Base-by-base conservation (phyloP, 2,113 vertebrate genomes). In the Alectura lathami region DNA sequence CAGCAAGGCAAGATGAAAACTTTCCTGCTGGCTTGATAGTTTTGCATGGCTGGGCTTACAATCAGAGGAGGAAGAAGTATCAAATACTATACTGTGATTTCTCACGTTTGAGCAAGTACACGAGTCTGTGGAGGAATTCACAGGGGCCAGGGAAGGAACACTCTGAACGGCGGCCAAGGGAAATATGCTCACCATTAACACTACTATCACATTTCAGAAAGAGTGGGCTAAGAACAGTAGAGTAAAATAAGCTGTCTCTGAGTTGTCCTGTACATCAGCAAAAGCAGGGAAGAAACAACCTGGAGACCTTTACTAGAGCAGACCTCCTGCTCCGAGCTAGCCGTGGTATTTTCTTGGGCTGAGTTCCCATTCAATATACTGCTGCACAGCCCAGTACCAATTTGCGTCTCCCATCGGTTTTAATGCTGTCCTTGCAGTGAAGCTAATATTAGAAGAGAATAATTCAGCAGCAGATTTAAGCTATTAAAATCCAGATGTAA, bases 401-500 rank as follows among this genome's bases (percentile, higher is more conserved):
- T 36, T 38, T 68, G 30, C 68, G 72, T 83, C 67, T 79, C 23
- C 34, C 54, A n/a, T 9, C 62, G 56, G 27, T 74, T 95, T 88
- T 78, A 91, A 76, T 56, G 60, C 23, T 78, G 27, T 40, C 50
- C 53, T 79, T 89, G 70, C 72, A 94, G 68, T 68, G 66, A 69
- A 15, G 32, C 47, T 81, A 23, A 78, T 76, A 29, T 26, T 57
- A 80, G 68, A 45, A 75, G 20, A 74, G 51, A 88, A 38, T 40
- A 80, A 78, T 89, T 67, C 90, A 89, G 64, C 84, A 79, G 78
- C 23, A 68, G 47, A 68, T 80, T 63, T 67, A 83, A 94, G 62
- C 34, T 75, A 66, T 70, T 91, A 42, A 87, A 95, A 89, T 70
- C 60, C 48, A 82, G 77, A 77, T 17, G 54, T 54, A 92, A 86